Evolutionary conservation across 2,888 invertebrate genomes (phyloP), one percentile per base, ranked within the genome.

Genomic region (Athalia circularis): DNA sequence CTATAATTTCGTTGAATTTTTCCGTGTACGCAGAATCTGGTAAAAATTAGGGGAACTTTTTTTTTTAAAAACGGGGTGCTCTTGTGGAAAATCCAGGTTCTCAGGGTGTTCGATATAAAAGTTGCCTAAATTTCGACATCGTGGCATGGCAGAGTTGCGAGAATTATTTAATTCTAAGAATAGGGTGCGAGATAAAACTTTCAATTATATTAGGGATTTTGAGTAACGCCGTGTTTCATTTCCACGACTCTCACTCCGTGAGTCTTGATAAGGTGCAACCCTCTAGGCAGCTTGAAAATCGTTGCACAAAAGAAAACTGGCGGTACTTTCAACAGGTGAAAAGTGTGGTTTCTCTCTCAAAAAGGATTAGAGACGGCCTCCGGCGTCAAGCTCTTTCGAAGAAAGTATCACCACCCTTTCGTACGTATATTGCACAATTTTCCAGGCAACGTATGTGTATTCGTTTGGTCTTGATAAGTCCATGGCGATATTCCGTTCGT

Each of bases 301-400:
- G 15, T 3, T 3, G 13, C 61, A 64, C 47, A 74, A 65, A 79
- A 57, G 43, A 61, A 65, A 68, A 50, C n/a, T 81, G 81, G 80
- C 80, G 79, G 79, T 80, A 82, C 81, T 85, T 84, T 85, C 85
- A 85, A 85, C 85, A 85, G 85, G 85, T 85, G 84, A 80, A 85
- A 85, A 85, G 82, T 85, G 82, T 82, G 82, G 52, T 68, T 43
- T 29, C 80, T 82, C 80, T 80, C 79, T 79, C 81, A 79, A 15
- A 74, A 74, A 15, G 47, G 43, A 59, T 48, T 61, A 4, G 48
- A 50, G 6, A n/a, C 52, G 43, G 29, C 68, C 68, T 68, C 47
- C 9, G 72, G 72, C 29, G 29, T 29, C 59, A 47, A 59, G 9
- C n/a, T 72, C 72, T 72, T 72, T 11, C 43, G 29, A 68, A 29